Base-by-base conservation (phyloP, 2,888 invertebrate species). In the Mycogona germanica region DNA sequence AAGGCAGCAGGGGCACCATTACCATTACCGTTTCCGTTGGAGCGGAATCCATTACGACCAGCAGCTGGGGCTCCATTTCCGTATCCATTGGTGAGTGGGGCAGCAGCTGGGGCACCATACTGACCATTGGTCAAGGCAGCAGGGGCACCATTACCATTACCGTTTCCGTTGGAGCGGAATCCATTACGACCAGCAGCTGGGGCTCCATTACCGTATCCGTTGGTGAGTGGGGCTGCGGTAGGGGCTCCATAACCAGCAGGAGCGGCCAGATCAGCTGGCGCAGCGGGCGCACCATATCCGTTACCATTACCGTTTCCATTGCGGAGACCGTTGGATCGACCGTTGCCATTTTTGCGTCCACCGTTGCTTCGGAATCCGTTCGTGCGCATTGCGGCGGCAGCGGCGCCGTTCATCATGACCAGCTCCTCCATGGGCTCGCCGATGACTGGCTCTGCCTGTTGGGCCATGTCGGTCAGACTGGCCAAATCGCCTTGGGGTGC, bases 251-350 rank as follows among this genome's bases (percentile, higher is more conserved):
- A n/a, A n/a, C 51, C 51, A 42, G 40, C 42, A 12, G 5, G 23
- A 21, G 23, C 14, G 5, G 14, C 21, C 12, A 30, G 21, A 12
- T 19, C 48, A 19, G 37, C 40, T 17, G 40, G 40, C 9, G 26
- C 51, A 23, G 49, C 49, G 4, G 38, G 23, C 12, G 40, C 28
- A 7, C 41, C 51, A 29, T 51, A 51, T n/a, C 51, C 51, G 17
- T 51, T 51, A 41, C 51, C 41, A 51, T 51, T 28, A 19, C 51
- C 51, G n/a, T 51, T 30, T 9, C 50, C 50, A 14, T 32, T 49
- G 14, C 50, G 35, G 17, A 49, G 37, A n/a, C 50, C 50, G 23
- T 49, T 49, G 37, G 23, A 49, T 7, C 28, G 30, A 9, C 26
- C 17, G 30, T 23, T 29, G 4, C 47, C 29, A 21, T 30, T 47